Conservation (phyloP, 2,797 vertebrate genomes). For the Craterocephalus amniculus region DNA sequence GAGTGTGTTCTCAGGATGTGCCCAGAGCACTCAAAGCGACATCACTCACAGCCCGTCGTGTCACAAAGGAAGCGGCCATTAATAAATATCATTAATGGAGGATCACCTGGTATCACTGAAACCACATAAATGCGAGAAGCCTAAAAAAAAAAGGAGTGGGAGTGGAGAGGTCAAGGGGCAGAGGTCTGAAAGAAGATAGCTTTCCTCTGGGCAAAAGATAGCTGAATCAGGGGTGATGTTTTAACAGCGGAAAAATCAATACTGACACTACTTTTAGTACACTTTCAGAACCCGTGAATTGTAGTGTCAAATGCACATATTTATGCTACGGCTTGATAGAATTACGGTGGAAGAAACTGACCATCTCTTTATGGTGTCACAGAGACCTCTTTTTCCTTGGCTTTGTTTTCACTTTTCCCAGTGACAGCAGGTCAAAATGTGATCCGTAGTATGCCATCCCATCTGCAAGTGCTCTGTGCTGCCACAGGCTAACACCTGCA, state of each 20-base stretch:
- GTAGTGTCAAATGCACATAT: conserved; percentile 41
- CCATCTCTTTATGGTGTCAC: conserved; percentile 29
- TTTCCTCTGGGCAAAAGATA: conserved; percentile 57
- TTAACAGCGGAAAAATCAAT: conserved; percentile 77
- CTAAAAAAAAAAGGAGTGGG: conserved; percentile 66
- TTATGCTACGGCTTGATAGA: conserved; percentile 36
- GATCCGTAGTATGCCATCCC: conserved; percentile 49
- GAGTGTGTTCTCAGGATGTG: conserved; percentile 77
- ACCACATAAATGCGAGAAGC: conserved; percentile 70
- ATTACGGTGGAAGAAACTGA: conserved; percentile 28
- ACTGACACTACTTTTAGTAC: conserved; percentile 42
- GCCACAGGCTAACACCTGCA: conserved; percentile 79
- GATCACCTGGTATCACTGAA: conserved; percentile 76
- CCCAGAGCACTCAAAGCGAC: conserved; percentile 78
- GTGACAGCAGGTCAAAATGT: conserved; percentile 52
- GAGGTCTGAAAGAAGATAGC: conserved; percentile 69
- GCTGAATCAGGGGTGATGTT: conserved; percentile 57
- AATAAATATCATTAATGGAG: conserved; percentile 84
- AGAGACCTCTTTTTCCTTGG: conserved; percentile 28
- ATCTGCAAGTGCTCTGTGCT: conserved; percentile 39
- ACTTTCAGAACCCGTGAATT: conserved; percentile 55
- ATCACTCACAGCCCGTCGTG: conserved; percentile 75
- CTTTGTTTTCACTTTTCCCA: conserved; percentile 22
- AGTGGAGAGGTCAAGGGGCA: conserved; percentile 72
- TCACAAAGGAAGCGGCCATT: conserved; percentile 74